Percentiles rank a stretch among this genome's conserved stretches.
These are phyloP conservation scores for Isotomurus palustris DNA, from an alignment of 2,888 invertebrate genomes.

Conservation along the genomic window DNA sequence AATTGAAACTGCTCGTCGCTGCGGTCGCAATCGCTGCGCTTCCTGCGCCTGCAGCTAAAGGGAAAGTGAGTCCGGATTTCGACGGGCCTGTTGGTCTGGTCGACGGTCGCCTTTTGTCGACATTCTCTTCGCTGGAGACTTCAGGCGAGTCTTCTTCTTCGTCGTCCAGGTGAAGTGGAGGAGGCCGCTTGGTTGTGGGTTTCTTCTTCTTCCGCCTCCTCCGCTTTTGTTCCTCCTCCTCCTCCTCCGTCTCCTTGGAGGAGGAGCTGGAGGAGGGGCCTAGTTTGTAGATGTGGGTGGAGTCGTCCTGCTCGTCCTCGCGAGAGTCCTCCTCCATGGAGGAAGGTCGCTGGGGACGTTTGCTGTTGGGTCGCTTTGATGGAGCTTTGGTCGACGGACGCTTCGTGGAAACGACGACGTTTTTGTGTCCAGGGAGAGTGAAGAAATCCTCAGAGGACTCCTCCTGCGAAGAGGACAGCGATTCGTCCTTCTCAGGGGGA, in stretches of 20 bases:
- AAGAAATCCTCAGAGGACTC: slow-evolving; percentile 10
- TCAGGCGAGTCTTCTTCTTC: neutral
- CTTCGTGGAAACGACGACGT: neutral
- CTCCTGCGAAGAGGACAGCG: too few species aligned
- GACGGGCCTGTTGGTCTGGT: slow-evolving; percentile 35
- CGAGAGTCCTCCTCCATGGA: too few species aligned
- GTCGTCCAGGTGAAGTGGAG: neutral
- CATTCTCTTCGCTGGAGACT: slow-evolving; percentile 21
- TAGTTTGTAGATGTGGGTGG: neutral
- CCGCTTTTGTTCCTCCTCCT: too few species aligned
- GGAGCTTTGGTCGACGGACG: neutral
- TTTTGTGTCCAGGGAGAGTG: slow-evolving; percentile 21
- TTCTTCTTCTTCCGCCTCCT: too few species aligned
- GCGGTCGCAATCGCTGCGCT: slow-evolving; percentile 23
- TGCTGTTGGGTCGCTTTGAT: too few species aligned
- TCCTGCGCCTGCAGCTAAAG: slow-evolving; percentile 23
- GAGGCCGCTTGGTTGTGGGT: too few species aligned
- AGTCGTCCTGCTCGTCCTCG: neutral
- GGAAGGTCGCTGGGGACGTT: neutral
- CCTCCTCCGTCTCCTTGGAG: neutral
- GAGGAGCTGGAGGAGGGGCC: neutral
- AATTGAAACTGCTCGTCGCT: slow-evolving; percentile 38
- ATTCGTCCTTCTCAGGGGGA: too few species aligned
- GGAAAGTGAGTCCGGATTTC: slow-evolving; percentile 35
- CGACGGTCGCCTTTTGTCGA: slow-evolving; percentile 22